Conservation (phyloP, 2,888 invertebrate genomes). For the Mesoligia furuncula region DNA sequence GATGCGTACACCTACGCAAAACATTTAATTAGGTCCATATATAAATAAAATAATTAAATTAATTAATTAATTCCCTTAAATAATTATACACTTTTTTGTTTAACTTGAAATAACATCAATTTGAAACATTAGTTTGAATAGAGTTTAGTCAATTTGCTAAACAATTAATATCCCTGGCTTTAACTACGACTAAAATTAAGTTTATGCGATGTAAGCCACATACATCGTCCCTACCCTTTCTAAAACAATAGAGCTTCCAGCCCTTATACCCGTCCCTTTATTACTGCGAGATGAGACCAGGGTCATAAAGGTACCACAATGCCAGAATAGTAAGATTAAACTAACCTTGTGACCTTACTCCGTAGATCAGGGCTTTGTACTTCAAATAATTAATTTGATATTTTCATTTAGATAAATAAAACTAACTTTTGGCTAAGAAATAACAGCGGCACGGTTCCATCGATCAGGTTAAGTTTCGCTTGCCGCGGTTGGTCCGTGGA, state of each 20-base stretch:
- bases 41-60: no score
- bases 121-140: no score
- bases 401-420: conserved; percentile 1
- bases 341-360: conserved; percentile 9
- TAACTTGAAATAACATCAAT: no score
- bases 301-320: conserved; percentile 6
- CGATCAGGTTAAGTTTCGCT: no score
- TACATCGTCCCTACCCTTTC: conserved; percentile 2
- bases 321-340: conserved; percentile 25
- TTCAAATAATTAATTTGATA: conserved; percentile 18
- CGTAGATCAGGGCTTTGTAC: conserved; percentile 11
- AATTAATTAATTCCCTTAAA: no score
- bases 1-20: no score
- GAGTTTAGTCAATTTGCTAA: no score
- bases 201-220: neutral
- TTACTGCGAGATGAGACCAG: conserved; percentile 17
- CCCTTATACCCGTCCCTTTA: conserved; percentile 13
- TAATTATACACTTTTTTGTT: no score
- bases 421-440: no score
- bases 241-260: conserved; percentile 33
- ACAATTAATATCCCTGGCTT: neutral
- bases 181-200: neutral
- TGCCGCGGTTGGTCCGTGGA: no score
- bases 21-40: no score
- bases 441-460: no score